A percentile compares a stretch with the other conserved stretches of the same genome.
Evolutionary conservation across 2,797 vertebrate genomes (phyloP).

Genomic region (Onychomys arenicola): DNA sequence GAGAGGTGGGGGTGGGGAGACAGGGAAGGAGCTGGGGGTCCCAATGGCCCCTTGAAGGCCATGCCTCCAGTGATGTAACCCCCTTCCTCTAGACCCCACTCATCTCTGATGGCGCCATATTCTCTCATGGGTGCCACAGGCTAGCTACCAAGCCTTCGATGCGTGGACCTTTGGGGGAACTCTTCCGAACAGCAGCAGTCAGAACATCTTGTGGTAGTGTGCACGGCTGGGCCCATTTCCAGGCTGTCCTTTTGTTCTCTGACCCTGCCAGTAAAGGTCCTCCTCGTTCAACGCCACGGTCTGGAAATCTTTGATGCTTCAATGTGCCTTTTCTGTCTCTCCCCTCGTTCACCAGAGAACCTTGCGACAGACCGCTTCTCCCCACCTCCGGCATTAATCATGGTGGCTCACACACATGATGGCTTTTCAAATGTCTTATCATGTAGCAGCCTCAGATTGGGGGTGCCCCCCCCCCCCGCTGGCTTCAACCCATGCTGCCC

Average conservation of each 20-base stretch:
- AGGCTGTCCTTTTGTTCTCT: background rate
- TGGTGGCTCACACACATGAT: too few species aligned
- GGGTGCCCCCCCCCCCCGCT: too few species aligned
- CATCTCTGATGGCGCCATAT: background rate
- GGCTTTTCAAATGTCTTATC: accelerated
- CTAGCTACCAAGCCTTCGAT: background rate
- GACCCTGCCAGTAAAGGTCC: background rate
- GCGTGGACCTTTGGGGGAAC: background rate
- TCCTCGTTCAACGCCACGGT: accelerated
- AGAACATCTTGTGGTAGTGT: background rate
- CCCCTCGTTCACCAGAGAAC: background rate
- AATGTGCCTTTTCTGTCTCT: too few species aligned
- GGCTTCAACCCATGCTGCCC: background rate
- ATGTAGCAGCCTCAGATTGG: too few species aligned
- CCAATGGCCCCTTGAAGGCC: background rate
- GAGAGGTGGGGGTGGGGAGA: too few species aligned
- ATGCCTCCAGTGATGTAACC: background rate
- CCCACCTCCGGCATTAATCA: background rate
- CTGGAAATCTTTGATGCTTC: background rate
- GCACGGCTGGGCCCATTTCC: background rate
- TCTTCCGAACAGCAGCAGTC: background rate
- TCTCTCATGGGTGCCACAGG: background rate
- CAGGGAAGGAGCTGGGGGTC: background rate
- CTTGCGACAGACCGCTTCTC: background rate
- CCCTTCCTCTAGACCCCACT: background rate